Percentiles rank a stretch among this genome's conserved stretches.
phyloP scores from a whole-genome alignment of 1,140 invertebrate species.

The Cydia splendana region DNA sequence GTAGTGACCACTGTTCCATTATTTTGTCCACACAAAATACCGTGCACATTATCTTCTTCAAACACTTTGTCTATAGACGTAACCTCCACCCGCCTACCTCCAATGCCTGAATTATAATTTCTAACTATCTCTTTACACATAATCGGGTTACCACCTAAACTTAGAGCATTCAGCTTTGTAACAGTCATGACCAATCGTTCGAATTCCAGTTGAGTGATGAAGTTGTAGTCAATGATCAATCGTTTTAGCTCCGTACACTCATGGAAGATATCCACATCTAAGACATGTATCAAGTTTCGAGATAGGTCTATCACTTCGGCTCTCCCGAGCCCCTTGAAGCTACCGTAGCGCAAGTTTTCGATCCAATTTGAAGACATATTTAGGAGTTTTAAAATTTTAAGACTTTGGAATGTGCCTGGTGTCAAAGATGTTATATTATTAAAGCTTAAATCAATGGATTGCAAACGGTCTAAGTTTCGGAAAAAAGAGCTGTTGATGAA shows the following conservation, averaged over 20 bases:
- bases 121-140: conserved; percentile 62
- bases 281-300: conserved; percentile 50
- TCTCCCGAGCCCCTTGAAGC: conserved; percentile 56
- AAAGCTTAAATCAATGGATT: conserved; percentile 56
- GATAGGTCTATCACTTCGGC: conserved; percentile 64
- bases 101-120: conserved; percentile 43
- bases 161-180: conserved; percentile 54
- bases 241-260: conserved; percentile 58
- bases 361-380: conserved; percentile 63
- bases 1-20: conserved; percentile 36
- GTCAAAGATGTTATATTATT: conserved; percentile 54
- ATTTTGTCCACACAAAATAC: conserved; percentile 68
- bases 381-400: conserved; percentile 59
- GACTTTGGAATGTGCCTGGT: conserved; percentile 62
- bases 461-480: conserved; percentile 48
- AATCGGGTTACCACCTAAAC: conserved; percentile 67
- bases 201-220: conserved; percentile 56
- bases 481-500: conserved; percentile 51
- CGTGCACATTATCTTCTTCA: conserved; percentile 70
- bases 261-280: conserved; percentile 65
- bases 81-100: conserved; percentile 47
- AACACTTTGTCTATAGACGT: conserved; percentile 65
- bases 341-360: conserved; percentile 56
- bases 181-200: conserved; percentile 49
- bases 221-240: conserved; percentile 65